phyloP scores from a whole-genome alignment of 64 coral and sea anemone species.

The Cladopsammia gracilis region DNA sequence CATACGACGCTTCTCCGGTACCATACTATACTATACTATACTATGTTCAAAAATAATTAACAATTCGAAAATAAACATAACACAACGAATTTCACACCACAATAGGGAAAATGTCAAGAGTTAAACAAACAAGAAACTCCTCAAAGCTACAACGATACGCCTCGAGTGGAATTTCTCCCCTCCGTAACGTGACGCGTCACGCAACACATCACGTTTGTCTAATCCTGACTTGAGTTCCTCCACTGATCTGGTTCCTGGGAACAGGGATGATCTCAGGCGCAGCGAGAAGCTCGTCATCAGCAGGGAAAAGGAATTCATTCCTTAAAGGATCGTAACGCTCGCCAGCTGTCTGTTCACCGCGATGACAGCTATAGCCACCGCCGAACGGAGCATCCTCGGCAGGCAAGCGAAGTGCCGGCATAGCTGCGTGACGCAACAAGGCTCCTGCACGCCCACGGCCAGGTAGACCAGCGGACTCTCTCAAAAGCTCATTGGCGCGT shows the following conservation, averaged over 20 bases:
- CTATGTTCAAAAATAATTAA: not conserved
- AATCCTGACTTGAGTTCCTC: slow-evolving; percentile 85
- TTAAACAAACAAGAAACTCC: not conserved
- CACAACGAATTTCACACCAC: not conserved
- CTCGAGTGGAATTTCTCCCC: not conserved
- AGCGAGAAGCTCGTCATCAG: slow-evolving; percentile 89
- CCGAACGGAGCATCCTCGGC: slow-evolving; percentile 50
- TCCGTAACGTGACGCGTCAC: not conserved
- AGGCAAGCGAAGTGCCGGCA: slow-evolving; percentile 69
- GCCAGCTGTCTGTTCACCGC: not conserved
- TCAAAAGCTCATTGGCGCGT: not conserved
- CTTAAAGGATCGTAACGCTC: not conserved
- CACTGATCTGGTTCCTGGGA: slow-evolving; percentile 33
- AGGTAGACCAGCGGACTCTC: slow-evolving; percentile 2
- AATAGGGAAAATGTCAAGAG: not conserved
- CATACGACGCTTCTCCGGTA: too few relatives aligned
- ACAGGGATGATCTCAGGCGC: slow-evolving; percentile 71
- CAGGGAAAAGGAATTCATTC: slow-evolving; percentile 58
- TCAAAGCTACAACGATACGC: not conserved
- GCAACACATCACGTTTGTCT: slow-evolving; percentile 54
- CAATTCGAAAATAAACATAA: not conserved
- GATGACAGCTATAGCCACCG: not conserved
- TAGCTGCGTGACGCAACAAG: slow-evolving; percentile 35
- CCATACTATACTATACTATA: too few relatives aligned
- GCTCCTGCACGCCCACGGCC: slow-evolving; percentile 78